Evolutionary conservation across 2,113 vertebrate genomes (phyloP), one percentile per base, ranked within the genome.

Genomic region (Lagopus muta): DNA sequence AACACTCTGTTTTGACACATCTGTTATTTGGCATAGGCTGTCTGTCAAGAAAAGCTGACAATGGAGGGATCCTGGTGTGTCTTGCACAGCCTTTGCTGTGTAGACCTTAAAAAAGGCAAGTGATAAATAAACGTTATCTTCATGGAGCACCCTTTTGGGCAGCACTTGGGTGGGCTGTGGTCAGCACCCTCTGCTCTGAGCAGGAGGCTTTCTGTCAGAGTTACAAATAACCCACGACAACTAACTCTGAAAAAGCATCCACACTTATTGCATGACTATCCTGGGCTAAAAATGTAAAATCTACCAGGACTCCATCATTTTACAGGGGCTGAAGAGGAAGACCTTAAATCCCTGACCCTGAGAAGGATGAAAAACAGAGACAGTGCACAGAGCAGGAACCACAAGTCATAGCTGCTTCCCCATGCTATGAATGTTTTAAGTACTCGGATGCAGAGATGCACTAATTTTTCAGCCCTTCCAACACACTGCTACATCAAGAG

Each of bases 41-140:
- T 88, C 72, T 94, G 83, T 92, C 93, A 92, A 52, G 92, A 88
- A 77, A 5, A 88, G 82, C 45, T 73, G 84, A 25, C 84, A 92
- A 1, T 30, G 20, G 19, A 55, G 60, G 54, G 65, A 92, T 94
- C 83, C 82, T 74, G 75, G 79, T 28, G 45, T 66, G 54, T 22
- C 60, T 91, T 76, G 84, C 77, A n/a, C 45, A 87, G 81, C 32
- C 50, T 47, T 43, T 94, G 52, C 54, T 88, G 45, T 19, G 84
- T 27, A 75, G 61, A 89, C 43, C 60, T 65, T 18, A 43, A 52
- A 36, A 62, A 78, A 34, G 22, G 14, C 52, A 85, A 80, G 54
- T 25, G 79, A 77, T 3, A 58, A 22, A 45, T 57, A 24, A 80
- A 9, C 27, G 19, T 70, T 10, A 4, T 40, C 58, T 18, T 78